These are phyloP conservation scores for Bombus haemorrhoidalis DNA, from an alignment of 1,140 invertebrate genomes.

Conservation along the genomic window DNA sequence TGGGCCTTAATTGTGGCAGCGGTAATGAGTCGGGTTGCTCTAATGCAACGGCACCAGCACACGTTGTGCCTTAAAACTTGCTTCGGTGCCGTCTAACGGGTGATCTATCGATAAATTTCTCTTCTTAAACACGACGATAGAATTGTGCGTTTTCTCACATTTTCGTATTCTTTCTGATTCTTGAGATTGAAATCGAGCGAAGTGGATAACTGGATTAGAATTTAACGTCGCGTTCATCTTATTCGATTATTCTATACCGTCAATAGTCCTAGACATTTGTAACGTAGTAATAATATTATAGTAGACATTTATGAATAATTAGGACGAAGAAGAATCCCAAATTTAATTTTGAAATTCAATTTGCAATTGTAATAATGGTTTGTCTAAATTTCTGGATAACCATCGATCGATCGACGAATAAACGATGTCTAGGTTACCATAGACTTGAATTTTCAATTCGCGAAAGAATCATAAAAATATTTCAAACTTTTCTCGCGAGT, in stretches of 20 bases:
- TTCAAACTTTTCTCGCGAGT: too few relatives aligned
- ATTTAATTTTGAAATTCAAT: background rate
- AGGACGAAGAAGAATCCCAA: background rate
- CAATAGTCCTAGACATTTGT: too few relatives aligned
- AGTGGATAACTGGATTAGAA: too few relatives aligned
- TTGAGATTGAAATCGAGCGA: too few relatives aligned
- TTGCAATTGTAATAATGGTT: background rate
- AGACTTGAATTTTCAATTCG: background rate
- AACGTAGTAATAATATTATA: too few relatives aligned
- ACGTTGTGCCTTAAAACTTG: conserved; percentile 60
- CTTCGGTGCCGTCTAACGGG: conserved; percentile 68
- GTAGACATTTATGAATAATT: background rate
- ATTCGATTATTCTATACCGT: too few relatives aligned
- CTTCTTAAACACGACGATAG: background rate
- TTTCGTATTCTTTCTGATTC: background rate
- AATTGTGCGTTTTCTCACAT: background rate
- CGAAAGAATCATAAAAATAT: background rate
- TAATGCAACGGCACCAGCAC: conserved; percentile 75
- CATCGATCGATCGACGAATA: background rate
- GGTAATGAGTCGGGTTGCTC: conserved; percentile 79
- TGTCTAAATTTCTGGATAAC: background rate
- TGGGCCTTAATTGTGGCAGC: conserved; percentile 81
- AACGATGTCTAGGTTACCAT: too few relatives aligned
- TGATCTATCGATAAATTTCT: conserved; percentile 40
- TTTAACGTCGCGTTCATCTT: too few relatives aligned